A percentile compares a stretch with the other conserved stretches of the same genome.
Evolutionary conservation across 2,797 vertebrate genomes (phyloP).

Genomic region (Megalops cyprinoides): DNA sequence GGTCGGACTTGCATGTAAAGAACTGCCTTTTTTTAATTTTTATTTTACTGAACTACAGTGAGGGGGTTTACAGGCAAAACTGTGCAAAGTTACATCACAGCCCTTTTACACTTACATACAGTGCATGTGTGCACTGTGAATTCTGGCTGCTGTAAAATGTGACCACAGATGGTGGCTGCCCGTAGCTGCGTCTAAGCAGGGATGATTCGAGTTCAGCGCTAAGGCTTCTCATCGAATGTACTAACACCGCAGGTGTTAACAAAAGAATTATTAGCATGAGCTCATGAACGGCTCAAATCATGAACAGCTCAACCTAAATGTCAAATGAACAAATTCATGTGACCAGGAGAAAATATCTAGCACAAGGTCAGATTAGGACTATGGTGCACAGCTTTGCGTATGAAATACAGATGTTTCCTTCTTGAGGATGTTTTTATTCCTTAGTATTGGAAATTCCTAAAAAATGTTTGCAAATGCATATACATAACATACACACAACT

Average conservation of each 20-base stretch:
- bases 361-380: no score
- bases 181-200: background rate
- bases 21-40: background rate
- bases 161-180: background rate
- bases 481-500: constrained; percentile 1
- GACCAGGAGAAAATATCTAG: no score
- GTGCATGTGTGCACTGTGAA: background rate
- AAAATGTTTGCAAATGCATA: background rate
- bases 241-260: background rate
- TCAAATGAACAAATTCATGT: background rate
- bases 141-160: background rate
- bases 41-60: background rate
- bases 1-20: background rate
- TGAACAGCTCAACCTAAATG: background rate
- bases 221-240: no score
- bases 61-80: background rate
- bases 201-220: background rate
- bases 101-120: background rate
- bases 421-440: no score
- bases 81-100: background rate
- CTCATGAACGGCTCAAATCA: background rate
- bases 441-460: no score
- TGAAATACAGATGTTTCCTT: no score
- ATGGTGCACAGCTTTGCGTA: no score
- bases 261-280: background rate